Conservation (phyloP, 2,113 vertebrate genomes). For the Mesitornis unicolor region DNA sequence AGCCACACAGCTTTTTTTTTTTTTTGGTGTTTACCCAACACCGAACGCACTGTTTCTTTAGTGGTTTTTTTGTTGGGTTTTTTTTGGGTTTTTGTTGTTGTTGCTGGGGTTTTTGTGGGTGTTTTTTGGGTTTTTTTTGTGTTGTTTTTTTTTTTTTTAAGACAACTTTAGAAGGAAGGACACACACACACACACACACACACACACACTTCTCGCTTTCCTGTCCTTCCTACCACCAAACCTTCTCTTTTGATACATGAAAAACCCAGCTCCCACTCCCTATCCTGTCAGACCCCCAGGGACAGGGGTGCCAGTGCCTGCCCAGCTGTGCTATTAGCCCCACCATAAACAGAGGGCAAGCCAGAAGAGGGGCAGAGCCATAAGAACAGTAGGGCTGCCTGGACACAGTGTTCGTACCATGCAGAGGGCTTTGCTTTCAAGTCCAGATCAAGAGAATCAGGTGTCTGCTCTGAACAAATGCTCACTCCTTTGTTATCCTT, state of each 20-base stretch:
- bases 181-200: too few relatives aligned
- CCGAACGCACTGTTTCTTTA: too few relatives aligned
- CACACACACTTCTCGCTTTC: not conserved
- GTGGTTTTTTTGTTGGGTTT: too few relatives aligned
- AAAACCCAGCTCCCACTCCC: not conserved
- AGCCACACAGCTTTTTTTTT: not conserved
- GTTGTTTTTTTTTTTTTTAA: not conserved
- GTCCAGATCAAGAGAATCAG: not conserved
- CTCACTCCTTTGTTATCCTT: not conserved
- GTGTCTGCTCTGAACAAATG: not conserved
- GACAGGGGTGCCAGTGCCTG: not conserved
- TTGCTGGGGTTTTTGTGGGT: too few relatives aligned
- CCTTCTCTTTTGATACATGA: not conserved
- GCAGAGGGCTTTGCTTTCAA: not conserved
- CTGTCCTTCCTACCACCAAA: not conserved
- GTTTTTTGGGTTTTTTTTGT: too few relatives aligned
- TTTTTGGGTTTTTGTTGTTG: too few relatives aligned
- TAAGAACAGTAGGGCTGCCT: not conserved
- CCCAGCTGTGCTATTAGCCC: not conserved
- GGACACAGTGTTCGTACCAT: rapidly evolving
- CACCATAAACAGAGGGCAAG: not conserved
- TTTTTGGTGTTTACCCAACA: too few relatives aligned
- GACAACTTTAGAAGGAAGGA: not conserved
- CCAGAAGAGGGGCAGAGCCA: not conserved
- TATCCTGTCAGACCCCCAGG: not conserved